Percentiles rank a stretch among this genome's conserved stretches.
Evolutionary conservation across 2,888 invertebrate species (phyloP).

Genomic region (Phyllotreta cruciferae): DNA sequence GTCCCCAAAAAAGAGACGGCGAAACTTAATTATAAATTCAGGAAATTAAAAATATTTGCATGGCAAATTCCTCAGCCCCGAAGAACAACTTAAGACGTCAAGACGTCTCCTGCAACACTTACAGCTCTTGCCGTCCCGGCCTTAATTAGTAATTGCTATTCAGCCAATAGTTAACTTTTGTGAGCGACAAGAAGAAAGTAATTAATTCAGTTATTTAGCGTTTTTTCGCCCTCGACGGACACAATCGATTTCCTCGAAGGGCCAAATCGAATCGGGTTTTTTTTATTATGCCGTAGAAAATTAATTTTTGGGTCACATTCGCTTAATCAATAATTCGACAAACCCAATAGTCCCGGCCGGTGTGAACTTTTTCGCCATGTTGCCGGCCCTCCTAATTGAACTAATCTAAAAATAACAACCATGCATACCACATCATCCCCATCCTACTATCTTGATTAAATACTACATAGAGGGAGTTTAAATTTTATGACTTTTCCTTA

Average conservation of each 20-base stretch:
- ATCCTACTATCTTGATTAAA: too few species aligned
- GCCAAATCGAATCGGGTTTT: constrained; percentile 4
- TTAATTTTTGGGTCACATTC: constrained; percentile 26
- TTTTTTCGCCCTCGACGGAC: not conserved
- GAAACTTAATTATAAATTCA: constrained; percentile 31
- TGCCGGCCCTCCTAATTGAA: not conserved
- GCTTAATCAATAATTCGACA: constrained; percentile 27
- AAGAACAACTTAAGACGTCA: constrained; percentile 9
- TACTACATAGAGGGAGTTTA: too few species aligned
- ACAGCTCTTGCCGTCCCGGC: not conserved
- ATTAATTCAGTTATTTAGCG: not conserved
- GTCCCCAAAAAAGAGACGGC: constrained; percentile 6
- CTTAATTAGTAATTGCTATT: constrained; percentile 21
- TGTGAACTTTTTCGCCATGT: constrained; percentile 21
- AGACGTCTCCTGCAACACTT: constrained; percentile 6
- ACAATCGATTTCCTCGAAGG: constrained; percentile 4
- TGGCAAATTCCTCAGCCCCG: constrained; percentile 28
- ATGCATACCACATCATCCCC: too few species aligned
- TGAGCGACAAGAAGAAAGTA: not conserved
- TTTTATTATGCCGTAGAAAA: constrained; percentile 14
- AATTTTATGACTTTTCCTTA: too few species aligned
- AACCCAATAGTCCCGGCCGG: constrained; percentile 5
- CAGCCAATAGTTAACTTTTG: constrained; percentile 21
- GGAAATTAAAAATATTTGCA: constrained; percentile 36
- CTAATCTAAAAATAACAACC: not conserved